Base-by-base conservation (phyloP, 2,888 invertebrate genomes). In the Tyria jacobaeae region DNA sequence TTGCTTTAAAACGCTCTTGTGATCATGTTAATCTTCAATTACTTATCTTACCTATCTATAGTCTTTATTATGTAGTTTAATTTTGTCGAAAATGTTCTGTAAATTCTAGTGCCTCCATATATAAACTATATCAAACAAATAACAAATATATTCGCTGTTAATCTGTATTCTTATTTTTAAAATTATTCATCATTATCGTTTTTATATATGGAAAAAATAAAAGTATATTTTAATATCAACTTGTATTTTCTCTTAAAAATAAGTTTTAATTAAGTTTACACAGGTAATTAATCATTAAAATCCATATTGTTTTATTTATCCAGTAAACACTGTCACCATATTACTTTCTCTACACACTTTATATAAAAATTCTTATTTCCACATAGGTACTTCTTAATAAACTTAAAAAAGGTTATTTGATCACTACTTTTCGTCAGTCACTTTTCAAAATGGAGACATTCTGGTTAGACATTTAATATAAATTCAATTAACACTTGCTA, bases 21-120 rank as follows among this genome's bases (percentile, higher is more conserved):
- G 70, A 76, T 73, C 73, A 66, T 73, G 70, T 71, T 69, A 57
- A 71, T 71, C 56, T 73, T 75, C 51, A 48, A 31, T 35, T 41
- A 50, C 21, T 63, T 66, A 66, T 63, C 27, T 27, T 66, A 21
- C 44, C 44, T 44, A 12, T 44, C 21, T n/a, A n/a, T n/a, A 63
- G 66, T 57, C 55, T 64, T 68, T 72, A 64, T 56, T 65, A 65
- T 70, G 51, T 66, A 71, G 57, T 54, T 58, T 74, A 68, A 66
- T 74, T 71, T 64, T 76, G 70, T 76, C 71, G 68, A 39, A 44
- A 44, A 70, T 74, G 69, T 79, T 75, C 60, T 73, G 73, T 77
- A 85, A 87, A 86, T 88, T 86, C 78, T 80, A 73, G 87, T 85
- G 83, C 73, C 77, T 80, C 79, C 73, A 79, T 78, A 81, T 82